phyloP scores from a whole-genome alignment of 1,140 invertebrate species.

The Physella acuta region DNA sequence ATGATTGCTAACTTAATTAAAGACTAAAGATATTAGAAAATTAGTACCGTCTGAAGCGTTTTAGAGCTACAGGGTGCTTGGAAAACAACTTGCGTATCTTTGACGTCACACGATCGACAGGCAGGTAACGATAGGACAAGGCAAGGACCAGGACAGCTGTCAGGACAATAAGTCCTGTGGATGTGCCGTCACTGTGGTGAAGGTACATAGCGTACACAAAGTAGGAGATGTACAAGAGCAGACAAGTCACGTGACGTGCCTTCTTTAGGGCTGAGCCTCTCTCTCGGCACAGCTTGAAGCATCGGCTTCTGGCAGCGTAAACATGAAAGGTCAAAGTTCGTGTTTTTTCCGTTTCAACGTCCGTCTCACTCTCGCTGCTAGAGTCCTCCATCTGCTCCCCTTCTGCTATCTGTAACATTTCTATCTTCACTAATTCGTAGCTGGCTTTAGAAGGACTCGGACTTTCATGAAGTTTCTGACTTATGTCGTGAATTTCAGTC shows the following conservation, averaged over 20 bases:
- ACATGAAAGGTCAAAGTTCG: not conserved
- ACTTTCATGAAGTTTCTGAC: too few species aligned
- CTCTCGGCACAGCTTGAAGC: not conserved
- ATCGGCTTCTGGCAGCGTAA: not conserved
- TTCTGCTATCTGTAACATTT: too few species aligned
- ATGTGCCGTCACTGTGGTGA: not conserved
- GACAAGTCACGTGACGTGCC: not conserved
- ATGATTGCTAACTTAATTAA: too few species aligned
- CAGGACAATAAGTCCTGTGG: not conserved
- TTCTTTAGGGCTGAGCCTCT: not conserved
- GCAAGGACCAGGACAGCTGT: not conserved
- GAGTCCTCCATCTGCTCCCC: not conserved
- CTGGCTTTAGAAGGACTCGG: too few species aligned
- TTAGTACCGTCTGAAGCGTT: not conserved
- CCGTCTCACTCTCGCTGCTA: not conserved
- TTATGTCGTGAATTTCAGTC: too few species aligned
- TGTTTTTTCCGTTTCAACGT: not conserved
- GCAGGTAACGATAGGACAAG: not conserved
- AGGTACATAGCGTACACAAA: slow-evolving; percentile 14
- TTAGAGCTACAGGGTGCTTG: not conserved
- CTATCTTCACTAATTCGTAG: too few species aligned
- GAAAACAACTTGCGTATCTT: not conserved
- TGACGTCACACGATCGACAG: too few species aligned
- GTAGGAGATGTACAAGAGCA: not conserved
- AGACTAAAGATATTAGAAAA: not conserved